Percentiles rank a stretch among this genome's conserved stretches.
phyloP scores from a whole-genome alignment of 37 sponge, comb jelly and placozoan species.

The Halichondria panicea region DNA sequence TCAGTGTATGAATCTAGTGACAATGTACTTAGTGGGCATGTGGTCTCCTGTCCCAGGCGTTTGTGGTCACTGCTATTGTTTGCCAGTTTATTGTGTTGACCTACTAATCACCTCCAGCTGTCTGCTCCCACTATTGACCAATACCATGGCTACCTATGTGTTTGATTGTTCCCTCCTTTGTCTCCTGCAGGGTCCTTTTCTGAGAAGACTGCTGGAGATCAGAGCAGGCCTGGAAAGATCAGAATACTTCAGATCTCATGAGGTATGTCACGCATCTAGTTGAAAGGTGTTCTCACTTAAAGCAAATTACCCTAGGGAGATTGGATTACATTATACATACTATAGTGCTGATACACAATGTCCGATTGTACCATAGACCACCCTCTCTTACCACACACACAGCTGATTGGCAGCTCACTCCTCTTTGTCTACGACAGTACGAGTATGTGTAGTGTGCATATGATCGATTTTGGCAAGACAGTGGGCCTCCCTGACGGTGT shows the following conservation, averaged over 20 bases:
- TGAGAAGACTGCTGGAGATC: constrained; percentile 65
- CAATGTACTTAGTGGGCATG: too few relatives aligned
- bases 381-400: neutral
- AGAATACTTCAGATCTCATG: constrained; percentile 81
- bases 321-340: too few relatives aligned
- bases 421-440: constrained; percentile 89
- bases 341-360: too few relatives aligned
- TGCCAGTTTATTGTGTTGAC: too few relatives aligned
- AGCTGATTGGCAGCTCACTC: constrained; percentile 95
- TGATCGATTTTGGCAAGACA: constrained; percentile 99
- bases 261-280: constrained; percentile 57
- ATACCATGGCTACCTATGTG: neutral
- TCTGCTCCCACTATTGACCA: neutral
- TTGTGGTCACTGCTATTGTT: too few relatives aligned
- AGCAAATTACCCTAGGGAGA: too few relatives aligned
- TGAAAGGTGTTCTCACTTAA: too few relatives aligned
- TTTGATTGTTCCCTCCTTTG: neutral
- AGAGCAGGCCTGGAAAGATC: constrained; percentile 59
- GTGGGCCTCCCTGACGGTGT: constrained; percentile 56
- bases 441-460: constrained; percentile 70
- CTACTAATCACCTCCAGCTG: too few relatives aligned
- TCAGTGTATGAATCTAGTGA: too few relatives aligned
- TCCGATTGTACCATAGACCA: neutral
- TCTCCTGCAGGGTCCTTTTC: constrained; percentile 53
- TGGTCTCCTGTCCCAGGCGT: too few relatives aligned